These are phyloP conservation scores for Sylvietta virens DNA, from an alignment of 2,113 vertebrate species.

Conservation along the genomic window DNA sequence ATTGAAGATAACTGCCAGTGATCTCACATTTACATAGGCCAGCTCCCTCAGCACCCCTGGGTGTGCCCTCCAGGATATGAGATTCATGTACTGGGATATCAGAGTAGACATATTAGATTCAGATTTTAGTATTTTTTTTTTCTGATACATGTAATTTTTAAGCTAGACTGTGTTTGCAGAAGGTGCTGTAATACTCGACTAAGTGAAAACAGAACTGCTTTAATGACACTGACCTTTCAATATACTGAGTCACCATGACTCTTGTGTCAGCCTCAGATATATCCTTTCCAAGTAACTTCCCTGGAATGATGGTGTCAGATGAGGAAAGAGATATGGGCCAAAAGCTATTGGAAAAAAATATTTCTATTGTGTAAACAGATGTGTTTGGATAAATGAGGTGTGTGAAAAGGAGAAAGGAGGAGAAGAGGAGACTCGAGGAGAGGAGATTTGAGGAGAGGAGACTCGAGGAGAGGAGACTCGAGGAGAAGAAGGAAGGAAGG, in stretches of 20 bases:
- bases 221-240: slow-evolving; percentile 32
- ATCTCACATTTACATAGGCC: neutral
- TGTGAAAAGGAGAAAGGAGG: neutral
- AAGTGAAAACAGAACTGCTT: slow-evolving; percentile 50
- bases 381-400: slow-evolving; percentile 7
- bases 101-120: neutral
- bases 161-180: neutral
- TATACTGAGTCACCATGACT: slow-evolving; percentile 34
- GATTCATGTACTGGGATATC: neutral
- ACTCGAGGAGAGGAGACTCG: too few species aligned
- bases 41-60: neutral
- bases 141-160: neutral
- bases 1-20: neutral
- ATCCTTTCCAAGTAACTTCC: slow-evolving; percentile 17
- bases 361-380: slow-evolving; percentile 5
- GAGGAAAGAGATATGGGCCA: neutral
- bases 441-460: too few species aligned
- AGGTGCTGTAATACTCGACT: neutral
- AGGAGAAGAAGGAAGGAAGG: accelerated
- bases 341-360: slow-evolving; percentile 20
- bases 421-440: too few species aligned
- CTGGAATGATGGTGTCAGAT: neutral
- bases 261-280: neutral
- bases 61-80: neutral
- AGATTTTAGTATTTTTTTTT: neutral